phyloP scores from a whole-genome alignment of 2,113 vertebrate genomes.

The Sciurus niger region DNA sequence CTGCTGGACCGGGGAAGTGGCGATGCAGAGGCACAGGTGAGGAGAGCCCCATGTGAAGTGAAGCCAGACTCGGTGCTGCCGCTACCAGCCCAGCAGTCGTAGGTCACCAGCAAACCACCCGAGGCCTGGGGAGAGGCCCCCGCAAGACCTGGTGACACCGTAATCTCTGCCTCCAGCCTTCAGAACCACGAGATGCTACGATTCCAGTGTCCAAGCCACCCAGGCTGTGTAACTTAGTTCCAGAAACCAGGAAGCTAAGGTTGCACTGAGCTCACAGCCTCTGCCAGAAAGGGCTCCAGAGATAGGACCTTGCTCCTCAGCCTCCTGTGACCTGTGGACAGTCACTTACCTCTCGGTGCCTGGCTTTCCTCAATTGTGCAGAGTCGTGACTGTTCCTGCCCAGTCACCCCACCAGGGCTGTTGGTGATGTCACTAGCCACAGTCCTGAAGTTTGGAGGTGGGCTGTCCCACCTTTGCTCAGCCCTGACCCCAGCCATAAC shows the following conservation, averaged over 20 bases:
- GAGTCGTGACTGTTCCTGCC: accelerated
- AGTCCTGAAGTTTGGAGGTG: background rate
- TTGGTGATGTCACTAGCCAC: background rate
- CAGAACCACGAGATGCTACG: accelerated
- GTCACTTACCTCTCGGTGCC: background rate
- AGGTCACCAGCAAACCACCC: background rate
- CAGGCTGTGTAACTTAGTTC: background rate
- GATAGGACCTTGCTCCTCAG: accelerated
- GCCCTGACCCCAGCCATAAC: too few relatives aligned
- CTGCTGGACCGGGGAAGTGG: background rate
- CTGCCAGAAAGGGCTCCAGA: background rate
- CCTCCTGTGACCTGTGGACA: background rate
- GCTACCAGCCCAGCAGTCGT: background rate
- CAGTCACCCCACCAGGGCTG: background rate
- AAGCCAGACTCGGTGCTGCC: background rate
- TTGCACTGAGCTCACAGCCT: background rate
- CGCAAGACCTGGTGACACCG: background rate
- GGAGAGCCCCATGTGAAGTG: background rate
- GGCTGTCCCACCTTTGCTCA: background rate
- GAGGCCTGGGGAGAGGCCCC: too few relatives aligned
- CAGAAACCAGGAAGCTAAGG: accelerated
- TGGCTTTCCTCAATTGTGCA: background rate
- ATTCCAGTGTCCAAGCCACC: background rate
- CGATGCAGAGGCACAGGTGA: background rate
- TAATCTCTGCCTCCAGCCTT: background rate